Evolutionary conservation across 2,113 vertebrate species (phyloP).

Genomic region (Pedetes capensis): DNA sequence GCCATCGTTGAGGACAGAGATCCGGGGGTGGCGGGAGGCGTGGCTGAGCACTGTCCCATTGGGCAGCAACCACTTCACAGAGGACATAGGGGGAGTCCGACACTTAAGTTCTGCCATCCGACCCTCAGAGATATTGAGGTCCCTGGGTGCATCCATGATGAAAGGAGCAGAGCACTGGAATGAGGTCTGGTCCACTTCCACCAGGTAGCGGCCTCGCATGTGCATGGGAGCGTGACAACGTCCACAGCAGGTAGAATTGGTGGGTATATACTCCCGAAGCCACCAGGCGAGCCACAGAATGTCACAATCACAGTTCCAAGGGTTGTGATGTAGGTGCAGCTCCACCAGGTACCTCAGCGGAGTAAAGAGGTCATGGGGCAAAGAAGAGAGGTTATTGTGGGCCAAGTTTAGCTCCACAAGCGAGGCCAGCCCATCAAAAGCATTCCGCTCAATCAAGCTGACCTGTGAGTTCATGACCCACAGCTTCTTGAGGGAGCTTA

Average conservation of each 20-base stretch:
- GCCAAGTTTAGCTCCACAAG: constrained; percentile 98
- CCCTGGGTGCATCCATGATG: constrained; percentile 94
- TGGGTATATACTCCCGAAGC: constrained; percentile 97
- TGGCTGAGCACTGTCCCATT: constrained; percentile 96
- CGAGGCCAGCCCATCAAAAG: constrained; percentile 96
- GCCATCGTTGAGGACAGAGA: constrained; percentile 95
- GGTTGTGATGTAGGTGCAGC: constrained; percentile 97
- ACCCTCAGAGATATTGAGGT: constrained; percentile 97
- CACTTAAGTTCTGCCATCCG: constrained; percentile 95
- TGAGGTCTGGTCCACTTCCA: constrained; percentile 95
- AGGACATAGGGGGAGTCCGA: constrained; percentile 95
- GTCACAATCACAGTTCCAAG: constrained; percentile 98
- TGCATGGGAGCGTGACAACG: constrained; percentile 94
- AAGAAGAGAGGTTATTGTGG: constrained; percentile 97
- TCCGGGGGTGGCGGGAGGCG: constrained; percentile 92
- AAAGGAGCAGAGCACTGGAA: constrained; percentile 97
- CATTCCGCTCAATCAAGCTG: constrained; percentile 93
- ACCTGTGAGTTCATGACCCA: constrained; percentile 99
- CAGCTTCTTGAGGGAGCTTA: constrained; percentile 94
- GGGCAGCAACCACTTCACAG: constrained; percentile 95
- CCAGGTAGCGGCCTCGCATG: constrained; percentile 94
- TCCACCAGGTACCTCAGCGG: constrained; percentile 96
- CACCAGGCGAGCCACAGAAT: constrained; percentile 98
- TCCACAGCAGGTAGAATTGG: constrained; percentile 97
- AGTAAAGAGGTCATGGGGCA: constrained; percentile 98